Base-by-base conservation (phyloP, 2,797 vertebrate genomes). In the Channa striata region DNA sequence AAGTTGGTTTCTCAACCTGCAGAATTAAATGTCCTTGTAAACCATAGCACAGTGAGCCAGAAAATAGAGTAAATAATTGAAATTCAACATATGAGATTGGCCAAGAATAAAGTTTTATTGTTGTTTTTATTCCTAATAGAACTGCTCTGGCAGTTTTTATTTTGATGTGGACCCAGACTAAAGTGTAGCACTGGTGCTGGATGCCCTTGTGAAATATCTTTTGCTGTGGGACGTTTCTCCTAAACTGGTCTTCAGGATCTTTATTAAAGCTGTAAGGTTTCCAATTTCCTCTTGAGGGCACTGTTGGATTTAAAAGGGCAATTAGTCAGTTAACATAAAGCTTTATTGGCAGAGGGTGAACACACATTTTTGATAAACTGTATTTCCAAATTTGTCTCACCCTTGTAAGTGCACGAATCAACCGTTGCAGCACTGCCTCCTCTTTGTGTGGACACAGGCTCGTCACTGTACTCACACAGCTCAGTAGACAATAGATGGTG, bases 401-500 rank as follows among this genome's bases (percentile, higher is more conserved):
- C 91, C 90, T 91, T 71, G 93, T 95, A 19, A 96, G 87, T 14
- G 93, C 91, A 52, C 60, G 80, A 34, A 93, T 77, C 46, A 96
- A 86, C 25, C 93, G 88, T 8, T 72, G 83, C 23, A 96, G 87
- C 49, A 95, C 81, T 9, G 85, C 69, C 0, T 94, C 93, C 75
- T 95, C 94, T 82, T 92, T 86, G 70, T 91, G 88, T 66, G 93
- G 92, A 88, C 94, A 94, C 54, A 93, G 66, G 56, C 86, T 74
- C 49, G 90, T 91, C 68, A 95, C 92, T 21, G 92, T 90, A 57
- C 89, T 90, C 78, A 95, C 86, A 76, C 93, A 95, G 77, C 86
- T 87, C 83, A 96, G 85, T 30, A 96, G 86, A 76, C 94, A 95
- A 44, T 73, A 91, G 57, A 95, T 81, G 25, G 93, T 95, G 78